phyloP scores from a whole-genome alignment of 1,140 invertebrate species.

The Lepidurus couesii region DNA sequence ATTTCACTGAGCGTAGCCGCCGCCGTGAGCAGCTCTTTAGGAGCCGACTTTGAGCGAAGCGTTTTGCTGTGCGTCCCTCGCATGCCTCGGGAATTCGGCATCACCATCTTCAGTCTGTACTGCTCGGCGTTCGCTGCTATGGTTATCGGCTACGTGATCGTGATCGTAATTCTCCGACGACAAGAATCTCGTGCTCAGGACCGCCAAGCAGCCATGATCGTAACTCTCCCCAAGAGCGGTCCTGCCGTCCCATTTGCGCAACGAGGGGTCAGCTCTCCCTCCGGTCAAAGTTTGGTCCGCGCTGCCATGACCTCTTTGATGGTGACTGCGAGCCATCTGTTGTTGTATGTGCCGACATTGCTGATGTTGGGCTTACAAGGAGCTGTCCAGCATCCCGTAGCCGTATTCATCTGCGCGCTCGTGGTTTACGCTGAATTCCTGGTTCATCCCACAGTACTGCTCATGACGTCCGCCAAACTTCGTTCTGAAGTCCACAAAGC shows the following conservation, averaged over 20 bases:
- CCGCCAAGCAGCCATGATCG: not conserved
- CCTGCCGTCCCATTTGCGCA: not conserved
- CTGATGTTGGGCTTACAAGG: conserved; percentile 42
- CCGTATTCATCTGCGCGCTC: conserved; percentile 40
- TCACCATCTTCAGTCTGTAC: conserved; percentile 41
- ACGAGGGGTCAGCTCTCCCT: conserved; percentile 3
- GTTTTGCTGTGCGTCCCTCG: conserved; percentile 43
- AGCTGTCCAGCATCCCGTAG: conserved; percentile 39
- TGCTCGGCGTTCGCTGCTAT: conserved; percentile 41
- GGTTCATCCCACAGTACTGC: conserved; percentile 41
- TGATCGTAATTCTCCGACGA: conserved; percentile 35
- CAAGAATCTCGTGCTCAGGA: conserved; percentile 11
- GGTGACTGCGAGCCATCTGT: conserved; percentile 41
- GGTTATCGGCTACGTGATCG: conserved; percentile 41
- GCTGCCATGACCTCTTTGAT: conserved; percentile 40
- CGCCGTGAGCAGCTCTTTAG: conserved; percentile 38
- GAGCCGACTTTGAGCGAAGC: conserved; percentile 41
- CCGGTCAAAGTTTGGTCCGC: conserved; percentile 35
- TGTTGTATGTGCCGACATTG: conserved; percentile 40
- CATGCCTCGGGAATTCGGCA: conserved; percentile 42
- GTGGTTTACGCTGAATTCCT: conserved; percentile 43
- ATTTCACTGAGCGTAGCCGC: conserved; percentile 39
- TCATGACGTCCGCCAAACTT: conserved; percentile 40
- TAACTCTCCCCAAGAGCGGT: not conserved
- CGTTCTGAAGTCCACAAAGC: conserved; percentile 38